Evolutionary conservation across 2,113 vertebrate genomes (phyloP).

Genomic region (Desmodus rotundus): DNA sequence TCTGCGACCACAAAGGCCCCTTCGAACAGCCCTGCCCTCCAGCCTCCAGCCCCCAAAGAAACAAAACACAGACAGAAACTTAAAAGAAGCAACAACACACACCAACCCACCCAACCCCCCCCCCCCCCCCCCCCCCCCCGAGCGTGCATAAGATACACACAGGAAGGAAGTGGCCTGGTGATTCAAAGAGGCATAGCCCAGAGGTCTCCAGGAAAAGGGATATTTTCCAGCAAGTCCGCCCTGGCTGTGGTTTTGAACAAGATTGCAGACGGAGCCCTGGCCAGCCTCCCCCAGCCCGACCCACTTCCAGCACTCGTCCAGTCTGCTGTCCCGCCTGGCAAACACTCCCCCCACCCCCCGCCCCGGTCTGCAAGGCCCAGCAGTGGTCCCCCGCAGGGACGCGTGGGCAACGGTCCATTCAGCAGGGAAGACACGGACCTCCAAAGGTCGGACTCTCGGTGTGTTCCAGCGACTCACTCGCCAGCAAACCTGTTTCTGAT

Average conservation of each 20-base stretch:
- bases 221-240: conserved; percentile 41
- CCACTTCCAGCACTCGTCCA: background rate
- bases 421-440: background rate
- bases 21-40: background rate
- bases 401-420: background rate
- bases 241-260: conserved; percentile 40
- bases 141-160: background rate
- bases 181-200: conserved; percentile 27
- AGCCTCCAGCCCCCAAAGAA: background rate
- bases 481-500: conserved; percentile 25
- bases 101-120: too few relatives aligned
- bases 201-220: background rate
- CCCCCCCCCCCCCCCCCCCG: background rate
- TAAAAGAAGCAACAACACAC: background rate
- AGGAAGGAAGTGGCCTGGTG: conserved; percentile 68
- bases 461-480: background rate
- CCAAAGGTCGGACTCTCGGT: background rate
- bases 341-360: background rate
- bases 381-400: background rate
- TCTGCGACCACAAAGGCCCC: background rate
- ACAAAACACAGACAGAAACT: background rate
- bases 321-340: background rate
- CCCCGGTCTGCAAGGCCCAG: accelerated
- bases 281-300: background rate
- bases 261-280: background rate